Conservation (phyloP, 2,797 vertebrate species). For the Vireo griseus region DNA sequence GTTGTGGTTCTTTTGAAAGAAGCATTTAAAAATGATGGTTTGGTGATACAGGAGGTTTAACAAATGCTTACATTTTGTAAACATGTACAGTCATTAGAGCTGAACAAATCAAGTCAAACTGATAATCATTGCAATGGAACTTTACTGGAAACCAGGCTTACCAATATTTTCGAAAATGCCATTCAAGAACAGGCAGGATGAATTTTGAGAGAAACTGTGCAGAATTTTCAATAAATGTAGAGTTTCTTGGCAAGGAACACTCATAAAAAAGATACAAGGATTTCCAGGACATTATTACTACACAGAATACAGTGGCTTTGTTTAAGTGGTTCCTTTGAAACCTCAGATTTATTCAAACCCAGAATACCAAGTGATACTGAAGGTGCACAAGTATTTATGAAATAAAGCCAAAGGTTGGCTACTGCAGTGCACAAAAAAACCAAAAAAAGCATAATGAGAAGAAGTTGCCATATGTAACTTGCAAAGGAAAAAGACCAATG, state of each 20-base stretch:
- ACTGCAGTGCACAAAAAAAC: not conserved
- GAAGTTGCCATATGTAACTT: not conserved
- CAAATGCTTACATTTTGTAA: not conserved
- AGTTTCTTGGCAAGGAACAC: not conserved
- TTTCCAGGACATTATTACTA: not conserved
- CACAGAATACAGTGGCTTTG: not conserved
- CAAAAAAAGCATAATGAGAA: not conserved
- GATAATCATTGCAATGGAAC: not conserved
- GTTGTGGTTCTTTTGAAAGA: not conserved
- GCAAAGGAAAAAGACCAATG: not conserved
- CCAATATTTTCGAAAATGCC: not conserved
- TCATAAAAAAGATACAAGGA: fast-evolving
- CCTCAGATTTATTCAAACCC: not conserved
- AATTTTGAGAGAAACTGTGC: not conserved
- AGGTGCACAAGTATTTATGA: not conserved
- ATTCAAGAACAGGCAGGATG: not conserved
- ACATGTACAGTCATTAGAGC: not conserved
- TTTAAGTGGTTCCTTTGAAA: not conserved
- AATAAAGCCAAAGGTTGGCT: not conserved
- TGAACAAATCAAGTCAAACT: not conserved
- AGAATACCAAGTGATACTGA: not conserved
- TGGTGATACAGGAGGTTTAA: not conserved
- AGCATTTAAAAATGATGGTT: not conserved
- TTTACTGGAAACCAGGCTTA: not conserved
- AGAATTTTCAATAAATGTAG: not conserved